A percentile compares a stretch with the other conserved stretches of the same genome.
phyloP scores from a whole-genome alignment of 2,797 vertebrate genomes.

The Ibycter americanus region DNA sequence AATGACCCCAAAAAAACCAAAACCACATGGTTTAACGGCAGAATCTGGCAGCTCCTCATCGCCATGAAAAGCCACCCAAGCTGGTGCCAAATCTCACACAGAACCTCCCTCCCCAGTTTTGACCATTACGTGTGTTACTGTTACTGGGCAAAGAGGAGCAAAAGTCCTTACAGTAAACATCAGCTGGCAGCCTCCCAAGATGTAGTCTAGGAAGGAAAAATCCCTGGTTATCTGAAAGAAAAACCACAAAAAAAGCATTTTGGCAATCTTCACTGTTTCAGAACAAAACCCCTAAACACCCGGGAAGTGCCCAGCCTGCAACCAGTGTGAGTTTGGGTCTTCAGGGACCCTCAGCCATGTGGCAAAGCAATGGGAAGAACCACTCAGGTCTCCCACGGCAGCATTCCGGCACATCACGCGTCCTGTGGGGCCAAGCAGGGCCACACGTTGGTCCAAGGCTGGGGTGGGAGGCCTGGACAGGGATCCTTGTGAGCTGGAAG shows the following conservation, averaged over 20 bases:
- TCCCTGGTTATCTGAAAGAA: conserved; percentile 88
- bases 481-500: not conserved
- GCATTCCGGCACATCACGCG: fast-evolving
- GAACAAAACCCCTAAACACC: not conserved
- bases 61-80: not conserved
- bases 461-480: not conserved
- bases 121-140: not conserved
- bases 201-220: conserved; percentile 98
- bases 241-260: not conserved
- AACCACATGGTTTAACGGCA: not conserved
- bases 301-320: fast-evolving
- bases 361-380: not conserved
- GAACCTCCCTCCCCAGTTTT: not conserved
- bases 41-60: not conserved
- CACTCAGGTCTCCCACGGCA: not conserved
- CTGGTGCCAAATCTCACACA: not conserved
- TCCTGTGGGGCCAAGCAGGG: not conserved
- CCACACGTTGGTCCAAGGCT: not conserved
- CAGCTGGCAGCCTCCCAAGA: conserved; percentile 95
- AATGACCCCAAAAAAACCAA: not conserved
- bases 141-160: not conserved
- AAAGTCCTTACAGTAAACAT: conserved; percentile 94
- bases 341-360: not conserved
- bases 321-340: not conserved
- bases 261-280: not conserved